A percentile compares a stretch with the other conserved stretches of the same genome.
Conservation (phyloP, 2,888 invertebrate species). For the Xylophagus ater region DNA sequence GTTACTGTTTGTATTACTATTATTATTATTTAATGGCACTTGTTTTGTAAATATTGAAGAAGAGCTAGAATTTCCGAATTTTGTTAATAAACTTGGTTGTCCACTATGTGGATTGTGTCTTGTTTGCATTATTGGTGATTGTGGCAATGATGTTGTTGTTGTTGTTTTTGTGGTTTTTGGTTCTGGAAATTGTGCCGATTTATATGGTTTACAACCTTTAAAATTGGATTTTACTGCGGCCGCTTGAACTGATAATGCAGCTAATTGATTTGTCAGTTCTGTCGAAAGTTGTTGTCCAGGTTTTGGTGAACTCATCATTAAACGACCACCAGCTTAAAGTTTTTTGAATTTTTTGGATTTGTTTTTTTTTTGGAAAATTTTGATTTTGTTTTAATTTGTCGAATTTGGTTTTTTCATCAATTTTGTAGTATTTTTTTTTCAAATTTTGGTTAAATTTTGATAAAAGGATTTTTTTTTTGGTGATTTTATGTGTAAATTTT, state of each 20-base stretch:
- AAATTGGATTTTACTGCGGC: conserved; percentile 21
- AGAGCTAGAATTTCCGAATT: not conserved
- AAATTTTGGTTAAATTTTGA: conserved; percentile 1
- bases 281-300: conserved; percentile 6
- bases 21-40: conserved; percentile 8
- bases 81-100: conserved; percentile 2
- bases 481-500: not conserved
- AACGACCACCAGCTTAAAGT: not conserved
- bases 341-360: not conserved
- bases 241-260: conserved; percentile 21
- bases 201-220: conserved; percentile 22
- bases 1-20: conserved; percentile 9
- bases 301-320: not conserved
- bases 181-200: conserved; percentile 19
- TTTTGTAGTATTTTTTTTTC: no score
- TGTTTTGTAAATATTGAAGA: not conserved
- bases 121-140: conserved; percentile 20
- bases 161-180: conserved; percentile 7
- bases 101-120: conserved; percentile 12
- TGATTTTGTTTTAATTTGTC: conserved; percentile 6
- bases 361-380: conserved; percentile 2
- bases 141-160: conserved; percentile 14
- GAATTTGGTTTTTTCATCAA: conserved; percentile 1
- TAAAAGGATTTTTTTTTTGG: not conserved
- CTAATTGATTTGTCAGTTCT: conserved; percentile 20